Base-by-base conservation (phyloP, 2,797 vertebrate genomes). In the Onychomys torridus region DNA sequence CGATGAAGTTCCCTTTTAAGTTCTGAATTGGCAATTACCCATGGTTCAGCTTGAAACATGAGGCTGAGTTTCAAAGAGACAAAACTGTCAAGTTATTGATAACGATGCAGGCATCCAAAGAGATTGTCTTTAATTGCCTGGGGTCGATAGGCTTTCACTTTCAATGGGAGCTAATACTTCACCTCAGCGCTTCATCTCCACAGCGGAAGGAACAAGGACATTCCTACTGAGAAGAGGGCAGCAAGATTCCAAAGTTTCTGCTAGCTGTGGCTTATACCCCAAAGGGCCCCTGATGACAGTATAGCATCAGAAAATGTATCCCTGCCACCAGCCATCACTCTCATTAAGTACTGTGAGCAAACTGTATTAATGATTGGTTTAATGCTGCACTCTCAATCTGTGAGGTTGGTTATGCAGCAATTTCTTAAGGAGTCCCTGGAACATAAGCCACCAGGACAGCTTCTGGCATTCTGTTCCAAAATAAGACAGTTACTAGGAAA, bases 101-200 rank as follows among this genome's bases (percentile, higher is more conserved):
- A 97, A 93, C 69, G 81, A 91, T 89, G 85, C 82, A 93, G 32
- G 11, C 94, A 94, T 89, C 63, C 78, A 75, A 96, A 96, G 89
- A 96, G 89, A 97, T 55, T 91, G 88, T 90, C 92, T 95, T 97
- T 98, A 96, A 97, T 95, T 92, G 92, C 90, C 40, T 92, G 25
- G 40, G 69, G 69, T 97, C 37, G 4, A 95, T 95, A 91, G n/a
- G 59, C 46, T 96, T 87, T 97, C 96, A 92, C 61, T 96, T 91
- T 95, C 93, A 93, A 37, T 91, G 93, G 89, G 71, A 95, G 59
- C 69, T 96, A 94, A 94, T 90, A 94, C 71, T 63, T 96, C 89
- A 81, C 76, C 91, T 95, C 89, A 97, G 90, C 61, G 73, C 91
- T 90, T 91, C 79, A 34, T 81, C 59, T 71, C 49, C 40, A 77